Conservation (phyloP, 2,888 invertebrate genomes). For the Agonopterix alstromeriana region DNA sequence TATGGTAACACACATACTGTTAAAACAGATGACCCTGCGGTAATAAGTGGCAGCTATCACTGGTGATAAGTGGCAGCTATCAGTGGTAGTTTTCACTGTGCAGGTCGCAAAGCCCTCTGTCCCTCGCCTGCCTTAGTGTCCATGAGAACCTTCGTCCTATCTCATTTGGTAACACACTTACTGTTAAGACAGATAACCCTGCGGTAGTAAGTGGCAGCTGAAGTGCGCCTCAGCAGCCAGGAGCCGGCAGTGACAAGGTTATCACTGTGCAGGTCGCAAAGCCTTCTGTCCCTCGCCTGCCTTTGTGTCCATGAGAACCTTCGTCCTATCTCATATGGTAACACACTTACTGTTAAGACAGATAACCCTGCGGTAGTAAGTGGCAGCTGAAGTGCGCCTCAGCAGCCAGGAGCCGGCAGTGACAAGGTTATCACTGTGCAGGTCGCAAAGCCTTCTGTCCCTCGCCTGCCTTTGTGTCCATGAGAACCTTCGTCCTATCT, state of each 20-base stretch:
- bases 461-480: conserved; percentile 26
- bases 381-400: too few relatives aligned
- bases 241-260: conserved; percentile 88
- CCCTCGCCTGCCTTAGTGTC: conserved; percentile 14
- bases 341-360: too few relatives aligned
- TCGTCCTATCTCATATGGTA: too few relatives aligned
- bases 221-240: conserved; percentile 76
- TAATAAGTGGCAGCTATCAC: too few relatives aligned
- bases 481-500: conserved; percentile 76
- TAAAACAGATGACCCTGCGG: too few relatives aligned
- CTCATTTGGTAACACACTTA: conserved; percentile 50
- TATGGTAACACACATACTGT: conserved; percentile 77
- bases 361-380: too few relatives aligned
- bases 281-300: conserved; percentile 17
- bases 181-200: conserved; percentile 90
- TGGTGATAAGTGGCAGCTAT: too few relatives aligned
- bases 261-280: conserved; percentile 87
- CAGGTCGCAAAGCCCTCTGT: conserved; percentile 69
- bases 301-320: conserved; percentile 77
- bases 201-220: conserved; percentile 84
- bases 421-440: too few relatives aligned
- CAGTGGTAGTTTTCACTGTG: too few relatives aligned
- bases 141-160: conserved; percentile 78
- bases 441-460: conserved; percentile 25
- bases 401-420: too few relatives aligned